phyloP scores from a whole-genome alignment of 2,797 vertebrate genomes.

The Sciurus vulgaris region DNA sequence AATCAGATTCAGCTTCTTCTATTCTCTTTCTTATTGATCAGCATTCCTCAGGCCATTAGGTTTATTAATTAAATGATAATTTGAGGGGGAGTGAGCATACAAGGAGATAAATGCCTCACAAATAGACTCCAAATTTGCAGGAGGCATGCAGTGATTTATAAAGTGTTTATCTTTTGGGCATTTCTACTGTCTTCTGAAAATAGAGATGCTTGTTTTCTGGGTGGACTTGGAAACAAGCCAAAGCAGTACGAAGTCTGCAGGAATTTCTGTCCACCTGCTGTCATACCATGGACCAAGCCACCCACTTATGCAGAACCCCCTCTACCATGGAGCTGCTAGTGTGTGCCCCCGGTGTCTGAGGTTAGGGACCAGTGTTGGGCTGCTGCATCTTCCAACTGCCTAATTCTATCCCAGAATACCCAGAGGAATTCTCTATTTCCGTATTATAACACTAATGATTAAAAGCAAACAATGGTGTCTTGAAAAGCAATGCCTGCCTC shows the following conservation, averaged over 20 bases:
- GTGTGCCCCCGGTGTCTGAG: not conserved
- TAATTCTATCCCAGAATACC: not conserved
- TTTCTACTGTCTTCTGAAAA: slow-evolving; percentile 75
- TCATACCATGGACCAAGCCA: not conserved
- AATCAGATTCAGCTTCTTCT: slow-evolving; percentile 66
- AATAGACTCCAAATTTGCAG: slow-evolving; percentile 85
- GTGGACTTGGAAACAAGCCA: not conserved
- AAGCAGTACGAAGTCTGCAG: not conserved
- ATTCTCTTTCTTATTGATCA: slow-evolving; percentile 86
- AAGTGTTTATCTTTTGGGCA: slow-evolving; percentile 85
- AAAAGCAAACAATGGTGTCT: not conserved
- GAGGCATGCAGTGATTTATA: slow-evolving; percentile 83
- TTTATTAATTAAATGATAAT: slow-evolving; percentile 89
- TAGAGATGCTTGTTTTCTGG: slow-evolving; percentile 41
- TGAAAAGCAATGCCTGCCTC: not conserved
- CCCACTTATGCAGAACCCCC: too few species aligned
- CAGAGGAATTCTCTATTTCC: not conserved
- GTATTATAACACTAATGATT: not conserved
- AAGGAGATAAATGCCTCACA: slow-evolving; percentile 87
- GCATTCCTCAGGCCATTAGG: slow-evolving; percentile 85
- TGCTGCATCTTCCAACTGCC: not conserved
- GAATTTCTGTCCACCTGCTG: not conserved
- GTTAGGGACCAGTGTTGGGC: fast-evolving
- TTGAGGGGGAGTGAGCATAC: slow-evolving; percentile 77
- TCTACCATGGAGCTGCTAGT: not conserved